Percentiles rank a stretch among this genome's conserved stretches.
These are phyloP conservation scores for Scaptomyza hsui DNA, from an alignment of 1,140 invertebrate genomes.

Conservation along the genomic window DNA sequence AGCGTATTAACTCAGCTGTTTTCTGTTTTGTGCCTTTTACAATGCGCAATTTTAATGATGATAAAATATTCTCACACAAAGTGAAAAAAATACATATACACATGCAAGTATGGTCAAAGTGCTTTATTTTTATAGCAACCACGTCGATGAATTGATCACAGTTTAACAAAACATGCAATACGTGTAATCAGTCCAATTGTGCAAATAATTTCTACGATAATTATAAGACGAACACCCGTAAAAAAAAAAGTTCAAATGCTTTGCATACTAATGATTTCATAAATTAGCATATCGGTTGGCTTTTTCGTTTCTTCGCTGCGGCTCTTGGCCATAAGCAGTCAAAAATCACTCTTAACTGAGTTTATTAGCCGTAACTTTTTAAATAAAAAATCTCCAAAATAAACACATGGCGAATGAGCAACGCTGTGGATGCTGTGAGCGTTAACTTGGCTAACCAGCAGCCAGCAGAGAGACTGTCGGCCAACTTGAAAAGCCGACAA, in stretches of 20 bases:
- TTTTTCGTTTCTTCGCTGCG: too few relatives aligned
- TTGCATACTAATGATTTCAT: conserved; percentile 1
- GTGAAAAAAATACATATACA: too few relatives aligned
- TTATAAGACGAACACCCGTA: not conserved
- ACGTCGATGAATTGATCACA: not conserved
- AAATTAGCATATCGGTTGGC: too few relatives aligned
- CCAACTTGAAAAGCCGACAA: conserved; percentile 1
- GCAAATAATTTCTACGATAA: not conserved
- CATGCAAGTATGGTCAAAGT: not conserved
- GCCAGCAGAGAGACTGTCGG: not conserved
- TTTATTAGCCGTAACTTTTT: not conserved
- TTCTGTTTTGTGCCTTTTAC: too few relatives aligned
- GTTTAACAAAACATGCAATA: not conserved
- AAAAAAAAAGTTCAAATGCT: not conserved
- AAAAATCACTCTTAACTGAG: not conserved
- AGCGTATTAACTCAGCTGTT: too few relatives aligned
- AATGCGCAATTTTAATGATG: too few relatives aligned
- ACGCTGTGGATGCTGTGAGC: conserved; percentile 52
- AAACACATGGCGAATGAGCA: conserved; percentile 20
- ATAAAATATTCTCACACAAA: too few relatives aligned
- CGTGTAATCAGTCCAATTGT: not conserved
- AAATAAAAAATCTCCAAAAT: conserved; percentile 25
- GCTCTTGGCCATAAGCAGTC: conserved; percentile 28
- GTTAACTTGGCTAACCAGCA: conserved; percentile 29
- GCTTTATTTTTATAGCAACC: not conserved